phyloP scores from a whole-genome alignment of 2,113 vertebrate species.

The Lanius collurio region DNA sequence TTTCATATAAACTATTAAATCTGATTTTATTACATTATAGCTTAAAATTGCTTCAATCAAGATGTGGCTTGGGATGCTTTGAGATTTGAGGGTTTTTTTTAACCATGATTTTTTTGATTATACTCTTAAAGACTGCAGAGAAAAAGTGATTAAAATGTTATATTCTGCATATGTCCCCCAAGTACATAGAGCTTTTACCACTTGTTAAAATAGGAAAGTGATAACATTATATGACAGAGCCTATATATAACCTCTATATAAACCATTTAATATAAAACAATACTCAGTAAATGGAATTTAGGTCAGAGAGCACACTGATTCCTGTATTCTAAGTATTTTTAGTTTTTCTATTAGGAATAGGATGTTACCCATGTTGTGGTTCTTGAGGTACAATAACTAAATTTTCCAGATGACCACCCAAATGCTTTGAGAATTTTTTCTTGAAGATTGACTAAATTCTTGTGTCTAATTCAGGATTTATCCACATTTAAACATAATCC shows the following conservation, averaged over 20 bases:
- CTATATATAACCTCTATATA: background rate
- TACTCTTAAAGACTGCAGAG: background rate
- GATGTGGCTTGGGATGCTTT: background rate
- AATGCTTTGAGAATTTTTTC: background rate
- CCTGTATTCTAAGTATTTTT: background rate
- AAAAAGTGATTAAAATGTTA: slow-evolving; percentile 12
- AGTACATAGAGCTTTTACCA: background rate
- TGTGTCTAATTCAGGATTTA: background rate
- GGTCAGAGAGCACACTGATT: background rate
- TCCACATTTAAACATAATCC: background rate
- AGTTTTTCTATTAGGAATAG: background rate
- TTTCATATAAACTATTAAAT: background rate
- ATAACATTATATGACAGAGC: background rate
- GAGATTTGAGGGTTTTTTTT: background rate
- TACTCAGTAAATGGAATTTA: background rate
- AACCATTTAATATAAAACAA: background rate
- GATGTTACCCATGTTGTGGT: background rate
- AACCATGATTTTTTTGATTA: slow-evolving; percentile 2
- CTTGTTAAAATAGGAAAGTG: background rate
- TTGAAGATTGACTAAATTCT: background rate
- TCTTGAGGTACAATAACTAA: background rate
- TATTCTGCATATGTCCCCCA: background rate
- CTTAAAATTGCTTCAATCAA: slow-evolving; percentile 24
- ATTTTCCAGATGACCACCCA: background rate
- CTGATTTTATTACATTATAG: background rate